These are phyloP conservation scores for Nothobranchius furzeri DNA, from an alignment of 2,113 vertebrate species.

Conservation along the genomic window DNA sequence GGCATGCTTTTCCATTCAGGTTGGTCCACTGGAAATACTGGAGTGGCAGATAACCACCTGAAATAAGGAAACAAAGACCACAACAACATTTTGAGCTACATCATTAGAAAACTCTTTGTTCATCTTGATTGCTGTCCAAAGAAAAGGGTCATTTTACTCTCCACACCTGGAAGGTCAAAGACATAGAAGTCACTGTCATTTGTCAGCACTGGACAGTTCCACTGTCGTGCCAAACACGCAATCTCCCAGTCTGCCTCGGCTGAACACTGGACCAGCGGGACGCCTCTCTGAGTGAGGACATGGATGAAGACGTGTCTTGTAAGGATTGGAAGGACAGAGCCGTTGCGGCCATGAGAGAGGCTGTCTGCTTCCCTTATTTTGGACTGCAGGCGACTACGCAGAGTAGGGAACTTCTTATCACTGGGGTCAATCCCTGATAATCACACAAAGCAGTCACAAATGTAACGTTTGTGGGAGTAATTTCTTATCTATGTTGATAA, in stretches of 20 bases:
- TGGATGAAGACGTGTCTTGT: conserved; percentile 85
- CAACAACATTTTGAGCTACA: background rate
- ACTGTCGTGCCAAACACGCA: conserved; percentile 87
- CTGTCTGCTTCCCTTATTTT: conserved; percentile 83
- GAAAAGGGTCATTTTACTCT: background rate
- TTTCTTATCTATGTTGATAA: background rate
- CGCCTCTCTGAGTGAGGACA: conserved; percentile 77
- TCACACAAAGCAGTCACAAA: background rate
- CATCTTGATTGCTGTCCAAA: too few relatives aligned
- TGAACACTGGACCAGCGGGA: conserved; percentile 87
- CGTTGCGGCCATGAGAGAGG: conserved; percentile 78
- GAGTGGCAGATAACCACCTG: conserved; percentile 86
- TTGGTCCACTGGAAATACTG: conserved; percentile 87
- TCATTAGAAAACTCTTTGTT: too few relatives aligned
- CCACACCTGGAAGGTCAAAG: conserved; percentile 85
- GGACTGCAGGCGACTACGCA: conserved; percentile 81
- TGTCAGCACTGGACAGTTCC: conserved; percentile 90
- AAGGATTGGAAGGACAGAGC: conserved; percentile 85
- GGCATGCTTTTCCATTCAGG: conserved; percentile 54
- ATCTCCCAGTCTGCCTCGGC: conserved; percentile 93
- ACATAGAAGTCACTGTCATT: conserved; percentile 95
- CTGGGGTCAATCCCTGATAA: conserved; percentile 83
- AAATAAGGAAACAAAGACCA: conserved; percentile 13
- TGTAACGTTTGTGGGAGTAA: background rate
- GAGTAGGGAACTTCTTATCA: conserved; percentile 87